Evolutionary conservation across 1,140 invertebrate species (phyloP).

Genomic region (Drosophila mojavensis): DNA sequence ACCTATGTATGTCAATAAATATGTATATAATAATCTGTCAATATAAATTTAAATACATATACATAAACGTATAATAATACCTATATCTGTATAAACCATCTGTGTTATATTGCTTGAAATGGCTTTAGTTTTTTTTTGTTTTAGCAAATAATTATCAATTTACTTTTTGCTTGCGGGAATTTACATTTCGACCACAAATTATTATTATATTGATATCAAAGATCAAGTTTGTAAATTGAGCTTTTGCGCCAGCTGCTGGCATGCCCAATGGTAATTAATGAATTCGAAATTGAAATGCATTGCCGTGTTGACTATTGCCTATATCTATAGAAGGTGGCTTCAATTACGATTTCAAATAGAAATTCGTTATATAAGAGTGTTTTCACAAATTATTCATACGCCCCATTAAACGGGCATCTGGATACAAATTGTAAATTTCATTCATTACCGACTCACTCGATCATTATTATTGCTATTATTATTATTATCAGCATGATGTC

Average conservation of each 20-base stretch:
- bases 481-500: constrained; percentile 40
- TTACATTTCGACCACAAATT: too few species aligned
- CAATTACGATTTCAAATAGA: neutral
- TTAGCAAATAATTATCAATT: too few species aligned
- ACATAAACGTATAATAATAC: too few species aligned
- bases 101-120: too few species aligned
- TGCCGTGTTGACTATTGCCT: too few species aligned
- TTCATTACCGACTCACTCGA: constrained; percentile 44
- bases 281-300: neutral
- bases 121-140: too few species aligned
- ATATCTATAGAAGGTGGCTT: neutral
- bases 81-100: too few species aligned
- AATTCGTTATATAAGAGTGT: neutral
- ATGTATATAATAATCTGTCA: too few species aligned
- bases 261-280: neutral
- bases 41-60: too few species aligned
- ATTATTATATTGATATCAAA: neutral
- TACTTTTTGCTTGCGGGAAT: too few species aligned
- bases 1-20: too few species aligned
- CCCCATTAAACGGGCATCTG: constrained; percentile 23
- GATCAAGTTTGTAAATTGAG: neutral
- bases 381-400: constrained; percentile 27
- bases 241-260: neutral
- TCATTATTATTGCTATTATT: constrained; percentile 39
- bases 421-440: constrained; percentile 26